Evolutionary conservation across 1,140 invertebrate species (phyloP).

Genomic region (Ceratina calcarata): DNA sequence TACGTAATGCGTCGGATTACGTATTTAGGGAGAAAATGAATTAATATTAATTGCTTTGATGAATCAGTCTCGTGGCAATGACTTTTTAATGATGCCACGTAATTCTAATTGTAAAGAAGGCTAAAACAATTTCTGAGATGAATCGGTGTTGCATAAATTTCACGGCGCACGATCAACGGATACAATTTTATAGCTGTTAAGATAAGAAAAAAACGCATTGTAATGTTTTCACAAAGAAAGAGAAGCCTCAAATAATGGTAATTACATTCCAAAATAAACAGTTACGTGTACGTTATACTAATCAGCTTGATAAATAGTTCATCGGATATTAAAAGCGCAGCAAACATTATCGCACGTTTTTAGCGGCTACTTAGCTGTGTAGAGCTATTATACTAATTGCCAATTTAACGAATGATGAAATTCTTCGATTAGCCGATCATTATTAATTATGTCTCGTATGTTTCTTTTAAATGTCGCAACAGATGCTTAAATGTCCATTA

Average conservation of each 20-base stretch:
- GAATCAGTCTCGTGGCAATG: slow-evolving; percentile 11
- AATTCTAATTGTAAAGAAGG: slow-evolving; percentile 8
- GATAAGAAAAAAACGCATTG: slow-evolving; percentile 4
- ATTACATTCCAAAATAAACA: not conserved
- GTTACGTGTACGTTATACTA: not conserved
- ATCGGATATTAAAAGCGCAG: not conserved
- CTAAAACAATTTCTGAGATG: slow-evolving; percentile 1
- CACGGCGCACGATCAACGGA: slow-evolving; percentile 5
- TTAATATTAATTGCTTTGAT: not conserved
- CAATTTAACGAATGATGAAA: not conserved
- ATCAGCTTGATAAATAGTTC: not conserved
- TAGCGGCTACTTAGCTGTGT: not conserved
- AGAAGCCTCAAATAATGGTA: not conserved
- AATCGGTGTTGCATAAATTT: slow-evolving; percentile 29
- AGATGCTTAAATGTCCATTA: not conserved
- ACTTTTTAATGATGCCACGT: not conserved
- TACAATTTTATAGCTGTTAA: slow-evolving; percentile 20
- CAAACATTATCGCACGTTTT: not conserved
- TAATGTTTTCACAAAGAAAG: slow-evolving; percentile 3
- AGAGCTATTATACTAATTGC: not conserved
- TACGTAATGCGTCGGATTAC: not conserved
- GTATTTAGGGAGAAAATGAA: not conserved
- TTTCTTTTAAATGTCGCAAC: not conserved
- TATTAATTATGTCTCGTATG: not conserved
- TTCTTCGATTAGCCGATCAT: not conserved